Base-by-base conservation (phyloP, 2,113 vertebrate genomes). In the Formicarius rufipectus region DNA sequence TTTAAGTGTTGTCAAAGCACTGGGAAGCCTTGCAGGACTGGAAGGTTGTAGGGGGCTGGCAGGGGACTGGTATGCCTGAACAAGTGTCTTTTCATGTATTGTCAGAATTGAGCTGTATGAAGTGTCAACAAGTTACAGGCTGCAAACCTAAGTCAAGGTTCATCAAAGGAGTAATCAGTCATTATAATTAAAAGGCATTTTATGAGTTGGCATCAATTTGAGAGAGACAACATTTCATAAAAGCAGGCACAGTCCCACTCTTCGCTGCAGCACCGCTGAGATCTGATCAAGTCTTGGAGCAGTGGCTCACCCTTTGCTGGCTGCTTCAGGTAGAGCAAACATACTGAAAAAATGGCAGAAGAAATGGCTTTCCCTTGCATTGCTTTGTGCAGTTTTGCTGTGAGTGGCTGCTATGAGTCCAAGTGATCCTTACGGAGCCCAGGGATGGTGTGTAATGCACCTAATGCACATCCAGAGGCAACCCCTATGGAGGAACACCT, bases 161-260 rank as follows among this genome's bases (percentile, higher is more conserved):
- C 56, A 85, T 58, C 58, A 94, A 68, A 40, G 44, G 53, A 73
- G 20, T 35, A 92, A 69, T 83, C 40, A 93, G 12, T 78, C 58
- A 64, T 49, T 92, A 64, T 56, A 78, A 92, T 87, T 78, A 84
- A 89, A 94, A 80, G 25, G 12, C 50, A 74, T 90, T 96, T 96
- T 81, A 55, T 14, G 47, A 82, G 17, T 72, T 77, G 56, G 30
- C 53, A 75, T 87, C 50, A 21, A 5, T 10, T 84, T 56, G 53
- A 55, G 44, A 71, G 66, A 92, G 12, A 55, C n/a, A 49, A 76
- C 2, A 4, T 67, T 73, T 75, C 71, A 64, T 30, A 72, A 84
- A 83, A 89, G 16, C 27, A 79, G 28, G 31, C 69, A 64, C 22
- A 39, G 39, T 44, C 30, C 35, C 6, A 4, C 68, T 87, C 40